Evolutionary conservation across 2,113 vertebrate genomes (phyloP), one percentile per base, ranked within the genome.

Genomic region (Pagrus major): DNA sequence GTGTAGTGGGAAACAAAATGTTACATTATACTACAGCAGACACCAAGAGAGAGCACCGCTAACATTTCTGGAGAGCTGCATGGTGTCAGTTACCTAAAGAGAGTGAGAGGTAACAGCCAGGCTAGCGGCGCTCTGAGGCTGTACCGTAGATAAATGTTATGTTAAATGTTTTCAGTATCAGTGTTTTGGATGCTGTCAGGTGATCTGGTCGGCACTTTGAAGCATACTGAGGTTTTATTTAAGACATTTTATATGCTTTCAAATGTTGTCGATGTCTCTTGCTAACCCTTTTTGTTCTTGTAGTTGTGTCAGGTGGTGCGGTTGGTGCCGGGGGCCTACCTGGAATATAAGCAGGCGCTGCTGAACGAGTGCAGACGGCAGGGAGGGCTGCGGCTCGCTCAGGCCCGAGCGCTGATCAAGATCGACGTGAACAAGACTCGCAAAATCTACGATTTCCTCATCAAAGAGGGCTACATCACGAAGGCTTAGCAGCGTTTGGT

Each of bases 401-500:
- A 99, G 89, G 98, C 98, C 10, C 94, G 98, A 76, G 95, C 98
- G 0, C 97, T 99, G 79, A 99, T 99, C 95, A 99, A 99, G 95
- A 99, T 99, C 78, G 98, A 99, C 1, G 98, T 99, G 90, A 99
- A 99, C 95, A 99, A 99, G 93, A 99, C 98, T 0, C 95, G 98
- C 78, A 99, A 99, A 92, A 99, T 99, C 93, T 99, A 99, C 9
- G 98, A 99, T 87, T 99, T 99, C 93, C 96, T 99, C 9, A 96
- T 99, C 92, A 96, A 97, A 86, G 98, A 99, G 92, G 98, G 97
- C 33, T 96, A 96, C 94, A 99, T 99, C 93, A 98, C 96, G 2
- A 98, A 99, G 90, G 96, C 96, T 52, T 99, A 95, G 93, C 61
- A 49, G 27, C 6, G 0, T 31, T 27, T 31, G 31, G 33, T 61